Conservation (phyloP, 2,113 vertebrate species). For the Callithrix jacchus region DNA sequence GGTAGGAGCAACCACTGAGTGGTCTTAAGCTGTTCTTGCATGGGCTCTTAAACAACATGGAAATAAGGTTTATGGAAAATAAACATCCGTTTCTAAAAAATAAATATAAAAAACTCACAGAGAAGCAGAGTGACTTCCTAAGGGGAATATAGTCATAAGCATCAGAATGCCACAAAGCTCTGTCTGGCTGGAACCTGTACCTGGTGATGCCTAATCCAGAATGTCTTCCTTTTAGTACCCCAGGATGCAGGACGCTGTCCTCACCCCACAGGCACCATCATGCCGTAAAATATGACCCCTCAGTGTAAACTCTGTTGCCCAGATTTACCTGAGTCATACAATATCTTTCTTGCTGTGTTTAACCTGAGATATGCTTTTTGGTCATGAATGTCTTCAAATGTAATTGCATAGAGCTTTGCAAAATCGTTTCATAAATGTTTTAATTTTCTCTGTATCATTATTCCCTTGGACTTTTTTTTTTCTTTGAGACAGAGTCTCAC, state of each 20-base stretch:
- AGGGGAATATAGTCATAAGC: no score
- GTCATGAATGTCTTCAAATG: not conserved
- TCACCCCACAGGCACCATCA: no score
- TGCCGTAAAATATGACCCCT: rapidly evolving
- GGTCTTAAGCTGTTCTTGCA: no score
- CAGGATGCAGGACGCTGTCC: not conserved
- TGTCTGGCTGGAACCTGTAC: not conserved
- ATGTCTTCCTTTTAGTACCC: not conserved
- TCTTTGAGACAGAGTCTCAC: no score
- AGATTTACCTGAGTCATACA: not conserved
- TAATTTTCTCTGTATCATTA: not conserved
- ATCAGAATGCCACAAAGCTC: not conserved
- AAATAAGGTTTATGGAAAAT: no score
- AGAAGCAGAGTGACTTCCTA: not conserved
- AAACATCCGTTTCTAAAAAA: no score
- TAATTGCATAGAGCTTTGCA: not conserved
- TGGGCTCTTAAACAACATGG: no score
- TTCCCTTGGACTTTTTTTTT: no score
- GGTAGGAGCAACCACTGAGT: no score
- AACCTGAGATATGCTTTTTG: not conserved
- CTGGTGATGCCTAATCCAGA: not conserved
- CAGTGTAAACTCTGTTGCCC: rapidly evolving
- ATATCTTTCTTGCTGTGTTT: not conserved
- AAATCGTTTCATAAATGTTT: not conserved
- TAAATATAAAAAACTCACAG: no score